Base-by-base conservation (phyloP, 64 coral and sea anemone species). In the Stichodactyla helianthus region DNA sequence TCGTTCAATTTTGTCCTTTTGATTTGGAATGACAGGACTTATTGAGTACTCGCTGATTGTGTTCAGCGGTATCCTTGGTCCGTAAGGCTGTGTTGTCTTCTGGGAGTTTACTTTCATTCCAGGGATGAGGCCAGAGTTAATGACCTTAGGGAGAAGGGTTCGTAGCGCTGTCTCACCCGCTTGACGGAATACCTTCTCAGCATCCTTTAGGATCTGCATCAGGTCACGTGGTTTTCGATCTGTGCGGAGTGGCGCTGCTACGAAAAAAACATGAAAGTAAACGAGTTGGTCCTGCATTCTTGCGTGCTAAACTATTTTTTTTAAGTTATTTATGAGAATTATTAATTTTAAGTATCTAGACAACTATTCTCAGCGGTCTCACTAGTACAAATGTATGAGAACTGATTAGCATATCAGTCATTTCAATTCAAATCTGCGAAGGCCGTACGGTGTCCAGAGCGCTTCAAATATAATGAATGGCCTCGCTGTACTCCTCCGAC, bases 1-100 rank as follows among this genome's bases (percentile, higher is more conserved):
- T 82, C 59, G 5, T 54, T 56, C 55, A 16, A 92, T 82, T 5
- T 18, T 80, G 20, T 89, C 76, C 44, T 89, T 90, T 87, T 95
- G 89, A 19, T 92, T 89, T 0, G 94, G 94, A 79, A 96, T 93
- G 18, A 96, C 91, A 64, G 94, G 94, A 8, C 91, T 93, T 15
- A 92, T 89, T 4, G 94, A 82, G 71, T 96, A 87, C 54, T 96
- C 94, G 59, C 86, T 96, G 5, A 96, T 93, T 63, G 94, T 83
- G 79, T 96, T 96, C 91, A 96, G 94, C 58, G 94, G 94, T 93
- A 96, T 96, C 59, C 53, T 96, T 0, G 94, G 91, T 74, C 94
- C 94, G n/a, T 77, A 92, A 10, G 94, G 94, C 80, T 93, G 91
- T 0, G 94, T 96, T 28, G 85, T 82, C 25, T 93, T 60, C 56